phyloP scores from a whole-genome alignment of 2,113 vertebrate species.

The Ramphastos sulfuratus region DNA sequence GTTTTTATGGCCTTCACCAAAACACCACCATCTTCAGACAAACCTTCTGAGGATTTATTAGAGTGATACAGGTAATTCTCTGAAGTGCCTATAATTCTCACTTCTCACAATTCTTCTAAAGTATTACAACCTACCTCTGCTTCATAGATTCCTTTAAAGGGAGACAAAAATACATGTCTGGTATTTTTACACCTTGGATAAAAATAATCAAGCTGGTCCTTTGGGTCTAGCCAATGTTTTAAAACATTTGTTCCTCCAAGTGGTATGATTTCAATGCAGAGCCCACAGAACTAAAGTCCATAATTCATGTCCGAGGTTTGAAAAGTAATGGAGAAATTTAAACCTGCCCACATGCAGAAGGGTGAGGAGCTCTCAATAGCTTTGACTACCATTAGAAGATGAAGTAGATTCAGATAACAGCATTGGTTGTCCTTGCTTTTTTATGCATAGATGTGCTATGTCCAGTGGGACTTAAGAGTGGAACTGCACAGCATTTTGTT shows the following conservation, averaged over 20 bases:
- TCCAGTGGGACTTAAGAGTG: not conserved
- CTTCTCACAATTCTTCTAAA: slow-evolving; percentile 46
- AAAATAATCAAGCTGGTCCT: slow-evolving; percentile 50
- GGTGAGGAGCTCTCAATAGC: not conserved
- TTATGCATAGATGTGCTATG: not conserved
- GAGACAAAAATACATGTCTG: slow-evolving; percentile 50
- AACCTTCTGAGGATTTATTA: slow-evolving; percentile 21
- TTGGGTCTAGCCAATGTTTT: not conserved
- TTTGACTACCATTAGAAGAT: not conserved
- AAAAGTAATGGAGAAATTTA: slow-evolving; percentile 10
- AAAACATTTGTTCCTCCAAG: not conserved
- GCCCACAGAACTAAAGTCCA: not conserved
- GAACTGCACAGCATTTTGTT: slow-evolving; percentile 10
- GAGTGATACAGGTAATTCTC: slow-evolving; percentile 43
- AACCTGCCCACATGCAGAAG: not conserved
- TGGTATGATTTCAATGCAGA: not conserved
- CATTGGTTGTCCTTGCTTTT: not conserved
- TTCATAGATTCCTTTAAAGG: slow-evolving; percentile 17
- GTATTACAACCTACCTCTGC: not conserved
- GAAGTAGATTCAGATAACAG: not conserved
- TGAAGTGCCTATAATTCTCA: slow-evolving; percentile 42
- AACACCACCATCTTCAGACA: slow-evolving; percentile 39
- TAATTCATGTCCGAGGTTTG: not conserved
- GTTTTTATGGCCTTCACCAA: slow-evolving; percentile 44
- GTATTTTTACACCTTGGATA: slow-evolving; percentile 53